Base-by-base conservation (phyloP, 2,888 invertebrate species). In the Iselma pallidipennis region DNA sequence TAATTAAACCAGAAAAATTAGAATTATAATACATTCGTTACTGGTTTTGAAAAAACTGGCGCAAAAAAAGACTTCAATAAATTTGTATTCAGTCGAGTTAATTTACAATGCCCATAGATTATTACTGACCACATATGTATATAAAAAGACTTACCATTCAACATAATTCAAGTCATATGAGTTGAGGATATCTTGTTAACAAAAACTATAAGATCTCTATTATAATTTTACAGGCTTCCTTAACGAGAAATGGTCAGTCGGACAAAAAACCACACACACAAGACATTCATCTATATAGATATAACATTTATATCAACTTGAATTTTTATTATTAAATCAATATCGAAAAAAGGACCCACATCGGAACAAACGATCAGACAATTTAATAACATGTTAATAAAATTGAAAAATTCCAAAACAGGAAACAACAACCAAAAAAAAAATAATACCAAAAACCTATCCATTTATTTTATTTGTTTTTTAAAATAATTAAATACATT, bases 401-500 rank as follows among this genome's bases (percentile, higher is more conserved):
- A n/a, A n/a, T 31, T 31, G n/a, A 2, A 31, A n/a, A n/a, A 31
- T 31, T n/a, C 31, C n/a, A 31, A n/a, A n/a, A n/a, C n/a, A n/a
- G n/a, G n/a, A n/a, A n/a, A n/a, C n/a, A n/a, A n/a, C n/a, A n/a
- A n/a, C n/a, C n/a, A n/a, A n/a, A n/a, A n/a, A n/a, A n/a, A n/a
- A n/a, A n/a, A n/a, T n/a, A n/a, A n/a, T n/a, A n/a, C n/a, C n/a
- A n/a, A n/a, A n/a, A n/a, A n/a, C n/a, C n/a, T n/a, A n/a, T n/a
- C n/a, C 1, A n/a, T 31, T 31, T 7, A 42, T 21, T 42, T 21
- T 42, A 42, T 19, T 42, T 21, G 42, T 57, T 87, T 85, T 71
- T 89, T 85, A 78, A 91, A 93, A 84, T 91, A 93, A 31, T 85
- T 82, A 79, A 94, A 93, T 31, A 94, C 83, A 53, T 87, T 81